Evolutionary conservation across 2,113 vertebrate genomes (phyloP).

Genomic region (Perognathus longimembris): DNA sequence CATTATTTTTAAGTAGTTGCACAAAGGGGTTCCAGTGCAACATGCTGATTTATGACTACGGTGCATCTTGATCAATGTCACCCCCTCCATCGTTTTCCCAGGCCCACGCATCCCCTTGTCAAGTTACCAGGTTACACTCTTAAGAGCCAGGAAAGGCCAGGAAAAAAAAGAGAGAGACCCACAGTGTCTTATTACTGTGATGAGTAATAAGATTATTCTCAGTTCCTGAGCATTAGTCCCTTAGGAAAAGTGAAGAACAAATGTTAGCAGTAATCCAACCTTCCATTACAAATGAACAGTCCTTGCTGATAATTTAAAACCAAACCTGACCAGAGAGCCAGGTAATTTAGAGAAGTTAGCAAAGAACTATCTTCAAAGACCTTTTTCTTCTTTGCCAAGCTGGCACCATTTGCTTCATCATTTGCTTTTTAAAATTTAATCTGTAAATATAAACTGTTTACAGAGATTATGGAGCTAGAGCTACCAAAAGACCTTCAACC

Average conservation of each 20-base stretch:
- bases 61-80: too few relatives aligned
- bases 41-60: too few relatives aligned
- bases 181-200: neutral
- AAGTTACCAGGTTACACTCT: neutral
- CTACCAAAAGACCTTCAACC: constrained; percentile 35
- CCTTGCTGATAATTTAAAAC: neutral
- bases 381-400: constrained; percentile 23
- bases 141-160: constrained; percentile 39
- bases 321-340: neutral
- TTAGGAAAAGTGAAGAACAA: neutral
- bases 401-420: constrained; percentile 14
- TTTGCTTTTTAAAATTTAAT: constrained; percentile 19
- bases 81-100: too few relatives aligned
- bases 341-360: neutral
- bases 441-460: constrained; percentile 57
- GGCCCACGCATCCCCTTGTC: too few relatives aligned
- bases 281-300: neutral
- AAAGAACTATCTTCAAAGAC: constrained; percentile 25
- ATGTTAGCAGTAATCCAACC: neutral
- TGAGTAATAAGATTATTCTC: neutral
- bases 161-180: neutral
- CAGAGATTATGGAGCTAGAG: constrained; percentile 52
- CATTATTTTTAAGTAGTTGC: too few relatives aligned
- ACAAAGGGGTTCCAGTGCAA: too few relatives aligned
- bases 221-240: neutral